phyloP scores from a whole-genome alignment of 2,888 invertebrate species.

The Hydrotaea cyrtoneurina region DNA sequence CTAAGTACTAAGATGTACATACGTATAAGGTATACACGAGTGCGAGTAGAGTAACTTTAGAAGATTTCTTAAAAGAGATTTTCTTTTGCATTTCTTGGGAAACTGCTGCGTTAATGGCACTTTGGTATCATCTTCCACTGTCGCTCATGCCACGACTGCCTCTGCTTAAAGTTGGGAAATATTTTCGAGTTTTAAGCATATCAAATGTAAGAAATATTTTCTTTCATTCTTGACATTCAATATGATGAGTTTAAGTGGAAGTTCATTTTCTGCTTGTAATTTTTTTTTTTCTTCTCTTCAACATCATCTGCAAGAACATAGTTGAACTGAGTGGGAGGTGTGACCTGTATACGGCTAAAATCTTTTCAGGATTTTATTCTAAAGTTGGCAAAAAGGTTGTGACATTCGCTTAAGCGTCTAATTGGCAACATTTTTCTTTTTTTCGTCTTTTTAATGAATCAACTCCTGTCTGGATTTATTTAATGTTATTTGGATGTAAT shows the following conservation, averaged over 20 bases:
- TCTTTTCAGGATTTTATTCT: no score
- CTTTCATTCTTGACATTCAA: slow-evolving; percentile 12
- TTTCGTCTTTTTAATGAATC: no score
- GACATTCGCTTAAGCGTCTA: no score
- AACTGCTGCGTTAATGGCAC: slow-evolving; percentile 11
- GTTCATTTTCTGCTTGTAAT: neutral
- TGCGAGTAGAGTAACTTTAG: slow-evolving; percentile 6
- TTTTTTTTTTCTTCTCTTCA: neutral
- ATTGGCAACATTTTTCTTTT: no score
- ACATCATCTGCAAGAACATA: neutral
- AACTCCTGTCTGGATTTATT: no score
- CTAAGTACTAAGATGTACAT: neutral
- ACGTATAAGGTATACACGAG: neutral
- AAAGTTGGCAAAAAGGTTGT: no score
- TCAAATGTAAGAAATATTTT: slow-evolving; percentile 27
- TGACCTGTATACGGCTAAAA: no score
- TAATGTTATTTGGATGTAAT: no score
- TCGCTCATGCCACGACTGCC: neutral
- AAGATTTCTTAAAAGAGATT: neutral
- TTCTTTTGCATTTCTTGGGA: slow-evolving; percentile 26
- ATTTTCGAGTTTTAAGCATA: slow-evolving; percentile 21
- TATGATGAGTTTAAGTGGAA: slow-evolving; percentile 3
- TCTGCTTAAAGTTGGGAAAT: slow-evolving; percentile 17
- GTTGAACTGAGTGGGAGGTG: no score
- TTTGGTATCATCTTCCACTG: slow-evolving; percentile 1